A percentile compares a stretch with the other conserved stretches of the same genome.
These are phyloP conservation scores for Pagrus major DNA, from an alignment of 2,113 vertebrate species.

Conservation along the genomic window DNA sequence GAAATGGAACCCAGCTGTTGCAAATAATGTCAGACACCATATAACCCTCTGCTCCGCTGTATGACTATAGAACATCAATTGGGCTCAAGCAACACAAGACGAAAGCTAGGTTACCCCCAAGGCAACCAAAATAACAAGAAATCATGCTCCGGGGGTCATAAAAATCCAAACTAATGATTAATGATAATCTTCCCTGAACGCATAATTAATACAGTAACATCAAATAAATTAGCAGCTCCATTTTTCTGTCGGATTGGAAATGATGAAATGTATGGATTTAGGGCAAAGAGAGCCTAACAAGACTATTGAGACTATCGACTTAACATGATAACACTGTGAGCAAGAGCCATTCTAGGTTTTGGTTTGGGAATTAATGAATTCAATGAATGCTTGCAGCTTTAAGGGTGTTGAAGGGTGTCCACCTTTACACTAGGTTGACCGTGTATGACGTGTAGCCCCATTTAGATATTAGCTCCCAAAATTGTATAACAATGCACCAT, in stretches of 20 bases:
- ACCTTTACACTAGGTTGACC: not conserved
- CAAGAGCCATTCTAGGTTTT: not conserved
- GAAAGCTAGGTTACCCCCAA: not conserved
- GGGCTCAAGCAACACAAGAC: not conserved
- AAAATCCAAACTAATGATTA: not conserved
- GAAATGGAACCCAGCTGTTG: not conserved
- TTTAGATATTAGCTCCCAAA: not conserved
- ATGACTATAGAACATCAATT: not conserved
- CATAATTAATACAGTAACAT: no score
- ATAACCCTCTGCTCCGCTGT: not conserved
- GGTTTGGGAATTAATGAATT: not conserved
- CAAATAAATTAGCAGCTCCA: no score
- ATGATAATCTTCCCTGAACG: not conserved
- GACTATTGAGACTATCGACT: not conserved
- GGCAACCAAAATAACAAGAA: not conserved
- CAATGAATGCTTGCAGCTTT: not conserved
- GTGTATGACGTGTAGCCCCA: not conserved
- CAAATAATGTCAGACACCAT: not conserved
- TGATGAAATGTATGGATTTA: not conserved
- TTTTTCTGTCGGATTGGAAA: no score
- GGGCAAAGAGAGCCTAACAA: not conserved
- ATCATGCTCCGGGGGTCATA: not conserved
- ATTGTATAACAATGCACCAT: not conserved
- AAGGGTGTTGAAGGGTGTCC: not conserved
- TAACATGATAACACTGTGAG: not conserved